Percentiles rank a stretch among this genome's conserved stretches.
These are phyloP conservation scores for Hydropsyche betteni DNA, from an alignment of 2,888 invertebrate species.

Conservation along the genomic window DNA sequence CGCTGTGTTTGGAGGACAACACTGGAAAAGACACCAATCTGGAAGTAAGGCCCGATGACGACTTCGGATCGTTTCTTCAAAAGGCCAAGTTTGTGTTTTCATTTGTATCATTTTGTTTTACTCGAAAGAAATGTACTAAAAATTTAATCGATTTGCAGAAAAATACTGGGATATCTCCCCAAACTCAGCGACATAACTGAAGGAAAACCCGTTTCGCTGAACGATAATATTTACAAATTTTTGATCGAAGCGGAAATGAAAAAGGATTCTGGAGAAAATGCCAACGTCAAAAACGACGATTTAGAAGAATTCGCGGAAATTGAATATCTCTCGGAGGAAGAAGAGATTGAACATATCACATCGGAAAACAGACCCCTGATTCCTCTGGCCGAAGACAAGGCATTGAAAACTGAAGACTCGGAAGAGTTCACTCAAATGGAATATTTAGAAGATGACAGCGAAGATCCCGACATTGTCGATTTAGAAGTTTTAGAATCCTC, in stretches of 20 bases:
- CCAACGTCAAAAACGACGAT: not conserved
- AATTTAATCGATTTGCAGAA: constrained; percentile 54
- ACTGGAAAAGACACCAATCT: constrained; percentile 61
- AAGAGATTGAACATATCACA: constrained; percentile 33
- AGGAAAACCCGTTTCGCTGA: constrained; percentile 59
- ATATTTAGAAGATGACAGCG: constrained; percentile 37
- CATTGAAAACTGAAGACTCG: not conserved
- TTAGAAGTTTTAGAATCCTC: constrained; percentile 42
- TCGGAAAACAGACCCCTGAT: not conserved
- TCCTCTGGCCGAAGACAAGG: not conserved
- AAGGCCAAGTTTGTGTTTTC: constrained; percentile 60
- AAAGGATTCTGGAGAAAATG: constrained; percentile 2
- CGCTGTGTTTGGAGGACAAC: constrained; percentile 52
- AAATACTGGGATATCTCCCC: constrained; percentile 60
- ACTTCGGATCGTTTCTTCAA: constrained; percentile 60
- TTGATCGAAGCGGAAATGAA: constrained; percentile 58
- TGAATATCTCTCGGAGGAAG: constrained; percentile 40
- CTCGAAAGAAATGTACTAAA: not conserved
- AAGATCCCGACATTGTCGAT: constrained; percentile 38
- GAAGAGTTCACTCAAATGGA: constrained; percentile 31
- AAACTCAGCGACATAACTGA: constrained; percentile 61
- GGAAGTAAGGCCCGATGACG: constrained; percentile 59
- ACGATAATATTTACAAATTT: constrained; percentile 62
- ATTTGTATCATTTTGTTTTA: not conserved
- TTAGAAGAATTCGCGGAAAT: constrained; percentile 37